Evolutionary conservation across 1,140 invertebrate genomes (phyloP).

Genomic region (Leptonema lineaticorne): DNA sequence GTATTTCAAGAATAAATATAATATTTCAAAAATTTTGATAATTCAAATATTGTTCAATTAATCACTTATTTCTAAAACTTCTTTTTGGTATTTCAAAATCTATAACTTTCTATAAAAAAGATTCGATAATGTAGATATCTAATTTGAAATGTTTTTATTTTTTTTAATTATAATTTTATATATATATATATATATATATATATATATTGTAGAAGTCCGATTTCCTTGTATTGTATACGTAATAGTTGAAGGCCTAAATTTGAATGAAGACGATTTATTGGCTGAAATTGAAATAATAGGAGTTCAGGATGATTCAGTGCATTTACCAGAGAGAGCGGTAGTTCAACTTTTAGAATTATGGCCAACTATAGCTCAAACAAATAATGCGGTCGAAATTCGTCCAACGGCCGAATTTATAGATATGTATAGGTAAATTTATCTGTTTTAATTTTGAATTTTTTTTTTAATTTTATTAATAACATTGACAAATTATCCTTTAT

Average conservation of each 20-base stretch:
- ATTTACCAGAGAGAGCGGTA: constrained; percentile 23
- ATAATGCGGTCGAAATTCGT: constrained; percentile 30
- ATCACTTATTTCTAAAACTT: no score
- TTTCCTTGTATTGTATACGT: constrained; percentile 39
- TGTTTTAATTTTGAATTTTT: neutral
- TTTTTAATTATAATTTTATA: no score
- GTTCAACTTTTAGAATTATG: constrained; percentile 33
- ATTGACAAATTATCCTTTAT: no score
- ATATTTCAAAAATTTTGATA: neutral
- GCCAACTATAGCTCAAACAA: constrained; percentile 29
- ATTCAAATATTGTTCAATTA: neutral
- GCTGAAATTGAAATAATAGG: constrained; percentile 31
- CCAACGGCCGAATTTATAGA: constrained; percentile 38
- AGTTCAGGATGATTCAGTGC: constrained; percentile 34
- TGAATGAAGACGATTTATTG: constrained; percentile 20
- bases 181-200: no score
- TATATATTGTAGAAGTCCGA: constrained; percentile 29
- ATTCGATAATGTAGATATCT: no score
- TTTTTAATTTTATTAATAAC: no score
- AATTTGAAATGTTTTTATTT: no score
- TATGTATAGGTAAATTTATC: constrained; percentile 31
- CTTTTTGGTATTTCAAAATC: no score
- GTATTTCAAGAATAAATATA: neutral
- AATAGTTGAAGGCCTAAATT: constrained; percentile 27
- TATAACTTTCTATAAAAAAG: no score